These are phyloP conservation scores for Littorina saxatilis DNA, from an alignment of 1,140 invertebrate genomes.

Conservation along the genomic window DNA sequence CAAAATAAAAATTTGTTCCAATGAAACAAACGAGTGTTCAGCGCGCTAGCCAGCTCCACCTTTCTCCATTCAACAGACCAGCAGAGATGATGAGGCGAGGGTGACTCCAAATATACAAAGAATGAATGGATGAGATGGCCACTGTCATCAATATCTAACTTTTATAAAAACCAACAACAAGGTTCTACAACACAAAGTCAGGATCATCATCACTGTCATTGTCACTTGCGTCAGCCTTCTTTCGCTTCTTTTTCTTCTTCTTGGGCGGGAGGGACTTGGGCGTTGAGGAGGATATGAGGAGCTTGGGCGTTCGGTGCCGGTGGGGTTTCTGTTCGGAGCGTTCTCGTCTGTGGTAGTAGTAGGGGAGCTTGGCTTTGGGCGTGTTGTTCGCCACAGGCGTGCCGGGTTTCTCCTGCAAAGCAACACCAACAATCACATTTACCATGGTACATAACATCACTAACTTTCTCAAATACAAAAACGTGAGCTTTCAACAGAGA, in stretches of 20 bases:
- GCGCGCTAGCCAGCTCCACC: not conserved
- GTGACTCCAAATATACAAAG: conserved; percentile 14
- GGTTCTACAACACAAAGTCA: conserved; percentile 61
- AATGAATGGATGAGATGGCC: not conserved
- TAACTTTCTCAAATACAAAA: too few species aligned
- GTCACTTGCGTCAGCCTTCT: conserved; percentile 60
- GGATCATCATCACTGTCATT: conserved; percentile 71
- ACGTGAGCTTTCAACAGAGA: too few species aligned
- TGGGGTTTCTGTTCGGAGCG: conserved; percentile 47
- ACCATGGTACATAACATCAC: too few species aligned
- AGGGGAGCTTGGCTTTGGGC: conserved; percentile 39
- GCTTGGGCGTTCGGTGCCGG: conserved; percentile 37
- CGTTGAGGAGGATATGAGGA: conserved; percentile 39
- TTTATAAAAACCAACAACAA: conserved; percentile 27
- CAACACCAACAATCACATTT: too few species aligned
- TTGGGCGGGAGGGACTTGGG: conserved; percentile 52
- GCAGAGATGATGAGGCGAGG: conserved; percentile 19
- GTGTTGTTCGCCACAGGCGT: conserved; percentile 21
- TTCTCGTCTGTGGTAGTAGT: conserved; percentile 35
- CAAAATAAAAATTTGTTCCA: conserved; percentile 19
- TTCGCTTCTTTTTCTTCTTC: conserved; percentile 65
- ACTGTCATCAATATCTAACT: not conserved
- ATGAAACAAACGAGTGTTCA: not conserved
- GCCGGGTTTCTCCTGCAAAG: conserved; percentile 38
- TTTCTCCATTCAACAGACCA: not conserved